A percentile compares a stretch with the other conserved stretches of the same genome.
These are phyloP conservation scores for Brachionus rubens DNA, from an alignment of 1,140 invertebrate species.

Conservation along the genomic window DNA sequence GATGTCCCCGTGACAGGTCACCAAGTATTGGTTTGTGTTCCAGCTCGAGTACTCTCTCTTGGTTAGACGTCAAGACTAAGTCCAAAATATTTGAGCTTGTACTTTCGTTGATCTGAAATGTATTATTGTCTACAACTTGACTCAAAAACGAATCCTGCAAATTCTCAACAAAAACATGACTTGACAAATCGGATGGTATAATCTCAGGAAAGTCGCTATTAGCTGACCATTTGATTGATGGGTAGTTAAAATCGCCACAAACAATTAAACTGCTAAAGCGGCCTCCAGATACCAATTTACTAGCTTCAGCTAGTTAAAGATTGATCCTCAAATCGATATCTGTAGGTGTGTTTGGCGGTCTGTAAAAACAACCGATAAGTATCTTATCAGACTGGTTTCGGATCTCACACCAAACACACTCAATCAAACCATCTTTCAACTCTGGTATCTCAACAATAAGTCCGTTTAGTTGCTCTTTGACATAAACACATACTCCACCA, in stretches of 20 bases:
- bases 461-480: no score
- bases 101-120: not conserved
- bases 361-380: no score
- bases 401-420: not conserved
- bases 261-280: no score
- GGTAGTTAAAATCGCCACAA: not conserved
- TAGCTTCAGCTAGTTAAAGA: not conserved
- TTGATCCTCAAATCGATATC: no score
- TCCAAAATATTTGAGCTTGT: slow-evolving; percentile 9
- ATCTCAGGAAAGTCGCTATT: not conserved
- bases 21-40: not conserved
- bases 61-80: not conserved
- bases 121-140: not conserved
- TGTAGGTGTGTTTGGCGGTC: no score
- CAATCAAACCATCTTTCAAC: no score
- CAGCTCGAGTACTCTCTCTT: not conserved
- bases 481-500: no score
- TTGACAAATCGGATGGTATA: not conserved
- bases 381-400: not conserved
- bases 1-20: not conserved
- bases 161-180: slow-evolving; percentile 3
- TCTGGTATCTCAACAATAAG: no score
- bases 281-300: no score
- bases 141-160: not conserved
- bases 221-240: slow-evolving; percentile 2